A percentile compares a stretch with the other conserved stretches of the same genome.
Conservation (phyloP, 2,113 vertebrate genomes). For the Vicugna pacos region DNA sequence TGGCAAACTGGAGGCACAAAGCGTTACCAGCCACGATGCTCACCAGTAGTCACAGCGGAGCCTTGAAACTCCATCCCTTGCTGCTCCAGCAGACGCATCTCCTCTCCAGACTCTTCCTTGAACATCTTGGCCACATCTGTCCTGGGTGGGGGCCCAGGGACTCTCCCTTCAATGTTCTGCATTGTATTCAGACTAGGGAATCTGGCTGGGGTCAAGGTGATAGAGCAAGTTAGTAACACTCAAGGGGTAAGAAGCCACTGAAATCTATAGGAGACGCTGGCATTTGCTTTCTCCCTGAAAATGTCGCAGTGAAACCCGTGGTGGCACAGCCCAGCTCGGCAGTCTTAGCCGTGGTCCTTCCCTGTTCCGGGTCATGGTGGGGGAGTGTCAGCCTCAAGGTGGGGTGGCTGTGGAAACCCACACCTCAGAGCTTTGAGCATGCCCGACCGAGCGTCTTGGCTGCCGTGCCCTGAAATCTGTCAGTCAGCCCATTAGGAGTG, state of each 20-base stretch:
- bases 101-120: rapidly evolving
- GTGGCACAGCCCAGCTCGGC: background rate
- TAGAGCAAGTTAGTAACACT: background rate
- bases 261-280: background rate
- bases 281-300: background rate
- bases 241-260: background rate
- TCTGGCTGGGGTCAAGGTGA: too few species aligned
- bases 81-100: rapidly evolving
- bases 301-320: rapidly evolving
- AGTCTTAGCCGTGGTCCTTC: rapidly evolving
- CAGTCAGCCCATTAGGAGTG: rapidly evolving
- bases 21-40: rapidly evolving
- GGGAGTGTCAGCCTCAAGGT: background rate
- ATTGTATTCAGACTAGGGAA: too few species aligned
- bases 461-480: background rate
- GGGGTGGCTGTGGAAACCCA: rapidly evolving
- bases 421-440: background rate
- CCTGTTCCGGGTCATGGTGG: too few species aligned
- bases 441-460: background rate
- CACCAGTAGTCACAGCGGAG: rapidly evolving
- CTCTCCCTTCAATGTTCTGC: background rate
- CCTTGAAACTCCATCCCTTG: too few species aligned
- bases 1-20: background rate
- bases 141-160: rapidly evolving
- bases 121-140: background rate